Percentiles rank a stretch among this genome's conserved stretches.
phyloP scores from a whole-genome alignment of 2,113 vertebrate genomes.

The Laticauda laticaudata region DNA sequence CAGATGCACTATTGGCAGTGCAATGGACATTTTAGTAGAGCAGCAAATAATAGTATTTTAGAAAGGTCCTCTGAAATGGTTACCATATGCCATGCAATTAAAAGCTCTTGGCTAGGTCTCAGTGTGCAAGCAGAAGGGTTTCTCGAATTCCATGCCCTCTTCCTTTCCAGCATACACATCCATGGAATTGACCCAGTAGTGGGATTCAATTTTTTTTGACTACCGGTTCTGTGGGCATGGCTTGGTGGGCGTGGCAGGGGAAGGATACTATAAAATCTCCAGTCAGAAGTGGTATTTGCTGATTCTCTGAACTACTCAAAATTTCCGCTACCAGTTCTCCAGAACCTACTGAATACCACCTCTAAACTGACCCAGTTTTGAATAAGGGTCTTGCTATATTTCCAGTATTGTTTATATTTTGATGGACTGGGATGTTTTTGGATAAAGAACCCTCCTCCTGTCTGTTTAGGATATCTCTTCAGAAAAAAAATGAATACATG shows the following conservation, averaged over 20 bases:
- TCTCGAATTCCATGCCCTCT: neutral
- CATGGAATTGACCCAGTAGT: neutral
- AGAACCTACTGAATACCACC: too few species aligned
- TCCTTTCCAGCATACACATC: neutral
- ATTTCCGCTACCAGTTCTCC: too few species aligned
- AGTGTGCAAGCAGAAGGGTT: neutral
- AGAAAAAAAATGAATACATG: neutral
- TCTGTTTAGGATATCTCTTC: neutral
- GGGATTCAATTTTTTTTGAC: too few species aligned
- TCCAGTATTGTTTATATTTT: neutral
- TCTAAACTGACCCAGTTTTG: neutral
- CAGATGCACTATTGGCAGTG: constrained; percentile 36
- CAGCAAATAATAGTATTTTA: constrained; percentile 25
- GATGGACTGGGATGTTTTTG: neutral
- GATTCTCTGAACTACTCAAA: too few species aligned
- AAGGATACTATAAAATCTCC: too few species aligned
- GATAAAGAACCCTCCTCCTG: neutral
- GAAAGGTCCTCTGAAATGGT: constrained; percentile 26
- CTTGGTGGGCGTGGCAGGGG: too few species aligned
- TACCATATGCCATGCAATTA: neutral
- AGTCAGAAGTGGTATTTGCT: too few species aligned
- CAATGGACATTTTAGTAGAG: neutral
- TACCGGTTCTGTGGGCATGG: too few species aligned
- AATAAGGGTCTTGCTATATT: neutral
- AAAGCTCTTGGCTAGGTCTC: constrained; percentile 3